Conservation (phyloP, 2,113 vertebrate genomes). For the Bos indicus region DNA sequence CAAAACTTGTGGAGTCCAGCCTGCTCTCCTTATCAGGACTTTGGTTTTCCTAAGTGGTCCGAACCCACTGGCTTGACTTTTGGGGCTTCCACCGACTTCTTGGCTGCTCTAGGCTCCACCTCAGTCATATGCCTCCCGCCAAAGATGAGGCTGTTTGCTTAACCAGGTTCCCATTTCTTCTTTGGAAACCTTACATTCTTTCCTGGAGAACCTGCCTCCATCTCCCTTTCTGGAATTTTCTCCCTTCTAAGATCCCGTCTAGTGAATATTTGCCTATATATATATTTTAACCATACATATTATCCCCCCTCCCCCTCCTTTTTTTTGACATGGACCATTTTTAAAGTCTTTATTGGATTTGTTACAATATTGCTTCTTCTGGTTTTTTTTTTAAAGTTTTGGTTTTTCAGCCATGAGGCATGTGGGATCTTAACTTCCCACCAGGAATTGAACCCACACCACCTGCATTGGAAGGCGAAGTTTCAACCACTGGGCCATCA, state of each 20-base stretch:
- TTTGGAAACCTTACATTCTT: not conserved
- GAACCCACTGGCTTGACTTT: not conserved
- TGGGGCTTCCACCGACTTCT: not conserved
- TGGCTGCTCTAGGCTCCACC: fast-evolving
- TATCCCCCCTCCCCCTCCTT: fast-evolving
- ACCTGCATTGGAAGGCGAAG: not conserved
- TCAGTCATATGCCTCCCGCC: fast-evolving
- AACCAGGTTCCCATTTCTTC: not conserved
- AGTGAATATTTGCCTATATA: not conserved
- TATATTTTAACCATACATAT: not conserved
- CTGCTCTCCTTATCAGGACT: not conserved
- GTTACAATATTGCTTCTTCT: not conserved
- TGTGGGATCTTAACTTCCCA: not conserved
- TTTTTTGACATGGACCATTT: not conserved
- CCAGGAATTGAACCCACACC: not conserved
- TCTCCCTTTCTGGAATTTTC: not conserved
- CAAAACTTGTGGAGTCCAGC: not conserved
- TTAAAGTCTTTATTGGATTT: not conserved
- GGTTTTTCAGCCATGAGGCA: not conserved
- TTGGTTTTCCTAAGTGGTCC: not conserved
- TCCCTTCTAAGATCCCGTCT: not conserved
- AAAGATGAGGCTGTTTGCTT: not conserved
- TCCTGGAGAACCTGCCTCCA: not conserved
- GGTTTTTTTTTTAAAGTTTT: not conserved
- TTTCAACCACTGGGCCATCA: not conserved